These are phyloP conservation scores for Brachionus calyciflorus DNA, from an alignment of 1,140 invertebrate genomes.

Conservation along the genomic window DNA sequence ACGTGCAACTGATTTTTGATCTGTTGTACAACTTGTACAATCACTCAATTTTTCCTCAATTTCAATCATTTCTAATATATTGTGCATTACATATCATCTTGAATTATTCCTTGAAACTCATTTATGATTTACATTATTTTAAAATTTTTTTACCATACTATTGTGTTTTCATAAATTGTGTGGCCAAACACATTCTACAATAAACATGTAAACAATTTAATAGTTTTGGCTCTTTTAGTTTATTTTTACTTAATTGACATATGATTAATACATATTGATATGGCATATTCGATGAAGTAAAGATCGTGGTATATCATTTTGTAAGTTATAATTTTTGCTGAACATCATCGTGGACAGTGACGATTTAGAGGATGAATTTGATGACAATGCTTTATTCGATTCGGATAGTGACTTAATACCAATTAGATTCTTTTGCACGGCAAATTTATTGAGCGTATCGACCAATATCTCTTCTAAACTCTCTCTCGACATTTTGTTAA, in stretches of 20 bases:
- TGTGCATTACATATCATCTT: slow-evolving; percentile 76
- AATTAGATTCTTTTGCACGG: background rate
- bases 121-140: too few relatives aligned
- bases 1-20: slow-evolving; percentile 81
- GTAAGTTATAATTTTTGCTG: background rate
- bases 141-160: slow-evolving; percentile 34
- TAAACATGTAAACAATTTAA: slow-evolving; percentile 86
- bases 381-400: slow-evolving; percentile 27
- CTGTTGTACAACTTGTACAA: slow-evolving; percentile 82
- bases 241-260: slow-evolving; percentile 65
- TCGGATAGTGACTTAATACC: slow-evolving; percentile 12
- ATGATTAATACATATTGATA: slow-evolving; percentile 50
- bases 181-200: slow-evolving; percentile 75
- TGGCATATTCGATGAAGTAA: background rate
- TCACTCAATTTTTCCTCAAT: slow-evolving; percentile 72
- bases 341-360: background rate
- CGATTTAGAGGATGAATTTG: slow-evolving; percentile 3
- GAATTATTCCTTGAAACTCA: too few relatives aligned
- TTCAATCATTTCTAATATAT: slow-evolving; percentile 77
- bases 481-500: slow-evolving; percentile 12
- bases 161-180: too few relatives aligned
- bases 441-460: slow-evolving; percentile 9
- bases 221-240: slow-evolving; percentile 74
- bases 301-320: background rate
- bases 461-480: slow-evolving; percentile 5